A percentile compares a stretch with the other conserved stretches of the same genome.
phyloP scores from a whole-genome alignment of 2,888 invertebrate genomes.

The Cantharis lateralis region DNA sequence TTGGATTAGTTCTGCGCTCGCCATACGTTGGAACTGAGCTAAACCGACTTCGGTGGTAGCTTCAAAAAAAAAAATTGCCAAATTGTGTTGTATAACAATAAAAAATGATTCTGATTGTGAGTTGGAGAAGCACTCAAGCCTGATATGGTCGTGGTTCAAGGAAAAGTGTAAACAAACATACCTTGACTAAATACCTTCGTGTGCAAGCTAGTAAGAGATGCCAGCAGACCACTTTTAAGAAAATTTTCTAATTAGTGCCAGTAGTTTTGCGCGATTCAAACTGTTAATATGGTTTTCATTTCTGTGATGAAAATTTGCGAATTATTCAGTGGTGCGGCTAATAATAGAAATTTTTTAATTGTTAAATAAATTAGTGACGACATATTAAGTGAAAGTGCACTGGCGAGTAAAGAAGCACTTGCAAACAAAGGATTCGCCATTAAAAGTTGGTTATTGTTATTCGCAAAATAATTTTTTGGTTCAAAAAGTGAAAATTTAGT shows the following conservation, averaged over 20 bases:
- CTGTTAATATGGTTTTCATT: background rate
- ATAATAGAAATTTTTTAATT: background rate
- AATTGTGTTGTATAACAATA: background rate
- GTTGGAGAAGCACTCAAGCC: background rate
- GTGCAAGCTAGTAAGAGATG: background rate
- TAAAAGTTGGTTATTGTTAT: background rate
- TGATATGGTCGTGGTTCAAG: background rate
- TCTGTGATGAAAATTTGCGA: background rate
- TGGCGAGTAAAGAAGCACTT: background rate
- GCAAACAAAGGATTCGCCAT: background rate
- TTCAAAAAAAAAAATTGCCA: background rate
- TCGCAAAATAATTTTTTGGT: background rate
- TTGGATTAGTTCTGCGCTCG: background rate
- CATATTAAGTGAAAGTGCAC: background rate
- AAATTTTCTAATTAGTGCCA: background rate
- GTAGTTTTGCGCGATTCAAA: background rate
- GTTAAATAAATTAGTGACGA: background rate
- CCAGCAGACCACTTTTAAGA: background rate
- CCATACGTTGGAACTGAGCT: background rate
- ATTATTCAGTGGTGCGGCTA: background rate
- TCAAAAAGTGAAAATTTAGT: background rate
- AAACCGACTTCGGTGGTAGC: background rate
- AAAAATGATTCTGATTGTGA: background rate
- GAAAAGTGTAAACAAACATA: background rate
- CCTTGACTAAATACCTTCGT: background rate